Conservation (phyloP, 1,140 invertebrate genomes). For the Fopius arisanus region DNA sequence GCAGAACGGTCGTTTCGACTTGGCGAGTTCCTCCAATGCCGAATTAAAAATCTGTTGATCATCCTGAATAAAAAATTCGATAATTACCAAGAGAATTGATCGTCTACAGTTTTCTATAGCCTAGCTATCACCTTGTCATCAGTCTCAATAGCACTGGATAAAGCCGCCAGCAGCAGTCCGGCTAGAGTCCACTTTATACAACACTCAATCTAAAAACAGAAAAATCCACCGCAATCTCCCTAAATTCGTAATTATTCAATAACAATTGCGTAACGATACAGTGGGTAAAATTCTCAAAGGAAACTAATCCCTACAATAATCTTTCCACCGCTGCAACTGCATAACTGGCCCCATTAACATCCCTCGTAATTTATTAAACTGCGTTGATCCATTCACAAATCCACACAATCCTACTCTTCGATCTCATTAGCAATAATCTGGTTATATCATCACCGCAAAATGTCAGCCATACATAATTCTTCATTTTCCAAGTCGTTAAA, state of each 20-base stretch:
- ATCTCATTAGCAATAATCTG: neutral
- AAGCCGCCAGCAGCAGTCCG: neutral
- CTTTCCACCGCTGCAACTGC: neutral
- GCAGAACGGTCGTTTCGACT: slow-evolving; percentile 51
- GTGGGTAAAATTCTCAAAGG: neutral
- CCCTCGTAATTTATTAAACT: neutral
- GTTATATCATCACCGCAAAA: neutral
- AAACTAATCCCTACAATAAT: neutral
- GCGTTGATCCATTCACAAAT: neutral
- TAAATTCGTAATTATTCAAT: too few species aligned
- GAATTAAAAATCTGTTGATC: slow-evolving; percentile 39
- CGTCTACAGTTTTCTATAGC: too few species aligned
- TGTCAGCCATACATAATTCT: neutral
- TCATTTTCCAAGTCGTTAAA: too few species aligned
- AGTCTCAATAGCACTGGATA: neutral
- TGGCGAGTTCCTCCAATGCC: slow-evolving; percentile 32
- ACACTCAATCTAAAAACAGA: neutral
- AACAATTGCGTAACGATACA: neutral
- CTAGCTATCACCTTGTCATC: slow-evolving; percentile 8
- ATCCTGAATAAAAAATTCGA: slow-evolving; percentile 30
- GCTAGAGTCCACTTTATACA: neutral
- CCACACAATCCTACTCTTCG: neutral
- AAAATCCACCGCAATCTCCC: too few species aligned
- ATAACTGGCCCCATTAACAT: neutral
- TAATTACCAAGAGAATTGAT: too few species aligned